Percentiles rank a stretch among this genome's conserved stretches.
Evolutionary conservation across 1,140 invertebrate species (phyloP).

Genomic region (Drosophila lacertosa): DNA sequence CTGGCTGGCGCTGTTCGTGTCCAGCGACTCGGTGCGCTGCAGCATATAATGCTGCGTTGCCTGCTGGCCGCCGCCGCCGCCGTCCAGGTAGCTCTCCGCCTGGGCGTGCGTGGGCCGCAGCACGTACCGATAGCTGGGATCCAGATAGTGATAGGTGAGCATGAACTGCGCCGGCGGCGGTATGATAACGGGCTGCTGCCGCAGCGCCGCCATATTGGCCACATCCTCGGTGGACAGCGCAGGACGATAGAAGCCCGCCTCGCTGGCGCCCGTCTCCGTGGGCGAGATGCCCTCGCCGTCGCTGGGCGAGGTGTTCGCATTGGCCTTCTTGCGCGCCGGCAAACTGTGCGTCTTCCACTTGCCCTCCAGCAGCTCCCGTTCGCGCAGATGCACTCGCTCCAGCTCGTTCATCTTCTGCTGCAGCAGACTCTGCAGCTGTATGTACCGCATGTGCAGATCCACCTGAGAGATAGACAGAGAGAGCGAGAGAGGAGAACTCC

Average conservation of each 20-base stretch:
- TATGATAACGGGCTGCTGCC: slow-evolving; percentile 68
- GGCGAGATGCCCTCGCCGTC: slow-evolving; percentile 84
- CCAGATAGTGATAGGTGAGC: slow-evolving; percentile 89
- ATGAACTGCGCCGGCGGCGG: slow-evolving; percentile 86
- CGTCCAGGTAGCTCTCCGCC: slow-evolving; percentile 87
- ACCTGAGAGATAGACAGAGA: slow-evolving; percentile 85
- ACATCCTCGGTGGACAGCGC: slow-evolving; percentile 90
- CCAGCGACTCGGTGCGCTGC: slow-evolving; percentile 64
- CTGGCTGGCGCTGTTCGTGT: slow-evolving; percentile 64
- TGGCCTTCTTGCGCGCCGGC: slow-evolving; percentile 90
- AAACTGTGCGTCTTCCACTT: slow-evolving; percentile 95
- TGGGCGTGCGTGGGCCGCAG: slow-evolving; percentile 86
- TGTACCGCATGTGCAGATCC: slow-evolving; percentile 95
- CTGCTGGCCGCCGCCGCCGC: slow-evolving; percentile 83
- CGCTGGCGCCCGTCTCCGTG: slow-evolving; percentile 78
- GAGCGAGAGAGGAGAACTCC: neutral
- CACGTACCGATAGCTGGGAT: slow-evolving; percentile 88
- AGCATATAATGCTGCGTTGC: slow-evolving; percentile 56
- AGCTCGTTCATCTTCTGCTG: slow-evolving; percentile 94
- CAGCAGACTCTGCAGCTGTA: slow-evolving; percentile 92
- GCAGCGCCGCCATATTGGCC: slow-evolving; percentile 82
- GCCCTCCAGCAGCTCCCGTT: slow-evolving; percentile 92
- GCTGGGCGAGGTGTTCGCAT: slow-evolving; percentile 85
- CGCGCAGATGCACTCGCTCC: slow-evolving; percentile 91
- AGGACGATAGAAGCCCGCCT: slow-evolving; percentile 86